Evolutionary conservation across 2,113 vertebrate species (phyloP).

Genomic region (Pollimyrus isidori): DNA sequence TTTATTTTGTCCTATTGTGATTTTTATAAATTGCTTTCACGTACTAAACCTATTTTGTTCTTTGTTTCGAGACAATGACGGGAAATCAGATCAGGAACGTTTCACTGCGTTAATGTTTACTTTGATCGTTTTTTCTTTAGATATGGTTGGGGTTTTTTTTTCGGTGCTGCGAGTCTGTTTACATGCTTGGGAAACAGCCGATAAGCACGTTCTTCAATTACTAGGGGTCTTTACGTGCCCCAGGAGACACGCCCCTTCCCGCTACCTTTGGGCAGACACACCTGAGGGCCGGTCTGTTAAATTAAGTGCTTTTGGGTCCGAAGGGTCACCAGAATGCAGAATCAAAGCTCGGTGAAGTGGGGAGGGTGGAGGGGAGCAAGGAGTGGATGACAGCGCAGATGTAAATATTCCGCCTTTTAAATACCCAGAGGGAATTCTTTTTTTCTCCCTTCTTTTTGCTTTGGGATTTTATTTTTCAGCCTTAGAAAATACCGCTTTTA

Average conservation of each 20-base stretch:
- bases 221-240: not conserved
- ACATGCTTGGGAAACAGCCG: not conserved
- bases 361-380: not conserved
- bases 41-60: not conserved
- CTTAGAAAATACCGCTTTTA: not conserved
- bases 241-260: not conserved
- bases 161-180: not conserved
- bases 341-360: not conserved
- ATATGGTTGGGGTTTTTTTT: not conserved
- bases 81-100: not conserved
- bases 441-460: not conserved
- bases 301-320: not conserved
- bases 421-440: not conserved
- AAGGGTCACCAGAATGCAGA: not conserved
- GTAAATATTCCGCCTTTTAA: not conserved
- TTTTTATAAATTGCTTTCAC: conserved; percentile 5
- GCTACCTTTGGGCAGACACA: not conserved
- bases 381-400: no score
- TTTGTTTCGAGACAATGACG: not conserved
- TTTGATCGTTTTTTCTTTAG: not conserved
- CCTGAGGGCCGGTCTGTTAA: not conserved
- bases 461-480: not conserved
- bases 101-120: not conserved
- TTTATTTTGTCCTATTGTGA: not conserved
- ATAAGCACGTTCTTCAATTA: not conserved